Conservation (phyloP, 2,797 vertebrate species). For the Crenichthys baileyi region DNA sequence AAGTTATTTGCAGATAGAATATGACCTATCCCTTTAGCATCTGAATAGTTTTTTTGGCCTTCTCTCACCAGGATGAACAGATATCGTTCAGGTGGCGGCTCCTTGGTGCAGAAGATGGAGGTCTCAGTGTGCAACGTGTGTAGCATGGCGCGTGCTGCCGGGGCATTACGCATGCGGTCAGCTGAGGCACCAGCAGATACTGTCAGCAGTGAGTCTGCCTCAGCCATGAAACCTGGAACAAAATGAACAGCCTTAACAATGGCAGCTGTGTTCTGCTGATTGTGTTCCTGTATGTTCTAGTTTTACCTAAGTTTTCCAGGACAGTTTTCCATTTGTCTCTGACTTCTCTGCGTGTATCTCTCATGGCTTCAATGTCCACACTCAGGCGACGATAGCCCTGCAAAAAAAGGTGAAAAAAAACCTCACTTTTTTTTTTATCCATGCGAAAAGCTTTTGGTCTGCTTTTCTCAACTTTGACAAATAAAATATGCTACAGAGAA, state of each 20-base stretch:
- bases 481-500: background rate
- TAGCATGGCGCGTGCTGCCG: slow-evolving; percentile 76
- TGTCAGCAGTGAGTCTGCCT: slow-evolving; percentile 82
- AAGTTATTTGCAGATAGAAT: too few relatives aligned
- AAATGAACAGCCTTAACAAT: background rate
- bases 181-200: slow-evolving; percentile 79
- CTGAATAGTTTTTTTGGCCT: background rate
- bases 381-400: slow-evolving; percentile 85
- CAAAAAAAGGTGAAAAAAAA: background rate
- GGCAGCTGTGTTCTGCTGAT: background rate
- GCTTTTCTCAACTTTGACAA: background rate
- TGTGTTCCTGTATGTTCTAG: background rate
- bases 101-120: slow-evolving; percentile 77
- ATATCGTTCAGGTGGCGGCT: slow-evolving; percentile 84
- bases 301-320: slow-evolving; percentile 85
- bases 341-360: slow-evolving; percentile 83
- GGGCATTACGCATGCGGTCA: slow-evolving; percentile 82
- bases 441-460: too few relatives aligned
- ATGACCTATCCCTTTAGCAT: background rate
- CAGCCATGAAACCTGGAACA: slow-evolving; percentile 82
- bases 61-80: slow-evolving; percentile 85
- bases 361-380: slow-evolving; percentile 85
- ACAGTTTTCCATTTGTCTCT: slow-evolving; percentile 84
- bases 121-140: slow-evolving; percentile 78
- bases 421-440: background rate